Evolutionary conservation across 2,113 vertebrate genomes (phyloP), one percentile per base, ranked within the genome.

Genomic region (Larimichthys crocea): DNA sequence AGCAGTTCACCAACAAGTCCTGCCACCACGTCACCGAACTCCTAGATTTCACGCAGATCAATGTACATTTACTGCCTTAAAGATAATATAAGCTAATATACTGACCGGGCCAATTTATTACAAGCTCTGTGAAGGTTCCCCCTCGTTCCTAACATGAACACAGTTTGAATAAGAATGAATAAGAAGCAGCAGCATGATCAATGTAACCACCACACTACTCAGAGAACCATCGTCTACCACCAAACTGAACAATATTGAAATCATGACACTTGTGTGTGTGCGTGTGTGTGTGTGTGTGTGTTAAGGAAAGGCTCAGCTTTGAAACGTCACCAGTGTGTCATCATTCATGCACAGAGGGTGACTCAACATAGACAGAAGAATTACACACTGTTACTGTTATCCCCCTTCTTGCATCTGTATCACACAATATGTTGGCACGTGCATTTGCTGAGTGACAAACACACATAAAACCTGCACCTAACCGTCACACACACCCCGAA

Each of bases 371-470:
- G 22, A 81, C 24, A 75, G 49, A 59, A 57, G 29, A 22, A 22
- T 20, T 40, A 59, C 11, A 16, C 0, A 48, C 22, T 40, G 64
- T 26, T 3, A 59, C 5, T 53, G 29, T 40, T 40, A 9, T 40
- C 35, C 35, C 50, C 50, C 75, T 67, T 10, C 69, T 72, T 70
- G 65, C 40, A 35, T 20, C 52, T 49, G 5, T 26, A 62, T 14
- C 52, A 69, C 55, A 40, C 74, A 2, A 29, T 10, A 56, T 44
- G 52, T 71, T 17, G 22, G 64, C 59, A 52, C 3, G 77, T 71
- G 85, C 83, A 73, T 92, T 86, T 91, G 92, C 76, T 91, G 90
- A 90, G 77, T 11, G 90, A 93, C 91, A 93, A 88, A 90, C 71
- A 89, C 85, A 85, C 82, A 82, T 20, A 62, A 60, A 64, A 48